phyloP scores from a whole-genome alignment of 1,140 invertebrate genomes.

The Pogonus chalceus region DNA sequence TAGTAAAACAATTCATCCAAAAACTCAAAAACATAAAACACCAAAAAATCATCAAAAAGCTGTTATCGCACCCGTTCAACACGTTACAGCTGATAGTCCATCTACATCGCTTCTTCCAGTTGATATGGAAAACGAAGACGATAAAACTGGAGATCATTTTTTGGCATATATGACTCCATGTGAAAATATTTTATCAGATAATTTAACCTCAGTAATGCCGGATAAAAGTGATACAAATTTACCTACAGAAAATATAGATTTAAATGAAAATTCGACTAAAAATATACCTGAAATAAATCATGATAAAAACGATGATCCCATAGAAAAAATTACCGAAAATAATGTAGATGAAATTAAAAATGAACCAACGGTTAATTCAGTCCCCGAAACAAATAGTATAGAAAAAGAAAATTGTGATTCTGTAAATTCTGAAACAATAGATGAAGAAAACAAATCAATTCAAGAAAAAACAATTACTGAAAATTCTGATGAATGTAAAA shows the following conservation, averaged over 20 bases:
- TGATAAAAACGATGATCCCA: neutral
- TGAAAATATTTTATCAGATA: neutral
- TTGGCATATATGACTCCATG: neutral
- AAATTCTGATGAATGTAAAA: slow-evolving; percentile 10
- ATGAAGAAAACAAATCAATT: neutral
- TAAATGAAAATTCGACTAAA: neutral
- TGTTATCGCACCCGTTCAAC: neutral
- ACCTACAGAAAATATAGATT: neutral
- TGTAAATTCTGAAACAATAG: neutral
- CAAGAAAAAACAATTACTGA: slow-evolving; percentile 6
- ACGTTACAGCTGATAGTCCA: slow-evolving; percentile 15
- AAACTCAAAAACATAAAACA: slow-evolving; percentile 5
- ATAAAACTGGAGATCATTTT: neutral
- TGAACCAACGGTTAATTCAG: neutral
- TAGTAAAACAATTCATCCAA: neutral
- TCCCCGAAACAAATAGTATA: neutral
- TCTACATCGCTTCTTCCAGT: neutral
- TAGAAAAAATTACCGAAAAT: neutral
- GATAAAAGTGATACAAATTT: neutral
- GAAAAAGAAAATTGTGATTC: slow-evolving; percentile 3
- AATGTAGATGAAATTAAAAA: neutral
- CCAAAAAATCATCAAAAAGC: neutral
- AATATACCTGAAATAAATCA: neutral
- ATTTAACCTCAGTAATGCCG: neutral
- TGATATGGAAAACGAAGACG: neutral